Evolutionary conservation across 92 coral and sea anemone species (phyloP).

Genomic region (Plumapathes pennacea): DNA sequence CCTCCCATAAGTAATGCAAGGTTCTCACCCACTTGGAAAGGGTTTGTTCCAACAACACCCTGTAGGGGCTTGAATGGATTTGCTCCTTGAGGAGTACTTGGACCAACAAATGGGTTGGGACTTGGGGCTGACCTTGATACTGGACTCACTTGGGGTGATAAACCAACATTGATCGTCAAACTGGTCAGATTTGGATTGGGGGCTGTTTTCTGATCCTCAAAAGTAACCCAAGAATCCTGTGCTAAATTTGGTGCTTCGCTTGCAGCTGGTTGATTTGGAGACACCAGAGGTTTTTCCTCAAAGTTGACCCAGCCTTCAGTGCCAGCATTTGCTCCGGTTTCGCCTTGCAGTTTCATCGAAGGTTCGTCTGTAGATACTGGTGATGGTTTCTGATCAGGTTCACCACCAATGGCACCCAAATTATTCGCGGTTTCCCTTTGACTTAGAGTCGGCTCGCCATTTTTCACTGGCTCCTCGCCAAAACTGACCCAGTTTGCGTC

Average conservation of each 20-base stretch:
- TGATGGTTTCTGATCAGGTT: no score
- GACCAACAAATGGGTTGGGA: conserved; percentile 73
- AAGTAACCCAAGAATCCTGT: conserved; percentile 68
- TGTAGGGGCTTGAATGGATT: conserved; percentile 53
- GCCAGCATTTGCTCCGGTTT: no score
- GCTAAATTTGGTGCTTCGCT: conserved; percentile 17
- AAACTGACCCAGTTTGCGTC: conserved; percentile 66
- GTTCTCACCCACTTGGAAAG: conserved; percentile 60
- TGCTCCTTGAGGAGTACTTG: conserved; percentile 18
- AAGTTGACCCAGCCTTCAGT: not conserved
- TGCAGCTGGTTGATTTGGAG: conserved; percentile 1
- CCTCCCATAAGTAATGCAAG: conserved; percentile 1
- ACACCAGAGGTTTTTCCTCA: not conserved
- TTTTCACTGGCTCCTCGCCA: conserved; percentile 42
- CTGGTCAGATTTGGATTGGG: conserved; percentile 23
- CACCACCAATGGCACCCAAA: no score
- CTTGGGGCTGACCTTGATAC: conserved; percentile 61
- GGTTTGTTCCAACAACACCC: conserved; percentile 60
- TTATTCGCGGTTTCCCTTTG: no score
- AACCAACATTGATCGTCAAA: conserved; percentile 54
- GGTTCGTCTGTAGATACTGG: conserved; percentile 26
- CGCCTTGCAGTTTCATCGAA: no score
- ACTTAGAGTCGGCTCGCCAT: conserved; percentile 8
- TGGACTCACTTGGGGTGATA: conserved; percentile 20
- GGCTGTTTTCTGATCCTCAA: conserved; percentile 48